phyloP scores from a whole-genome alignment of 2,888 invertebrate species.

The Andrena praecox region DNA sequence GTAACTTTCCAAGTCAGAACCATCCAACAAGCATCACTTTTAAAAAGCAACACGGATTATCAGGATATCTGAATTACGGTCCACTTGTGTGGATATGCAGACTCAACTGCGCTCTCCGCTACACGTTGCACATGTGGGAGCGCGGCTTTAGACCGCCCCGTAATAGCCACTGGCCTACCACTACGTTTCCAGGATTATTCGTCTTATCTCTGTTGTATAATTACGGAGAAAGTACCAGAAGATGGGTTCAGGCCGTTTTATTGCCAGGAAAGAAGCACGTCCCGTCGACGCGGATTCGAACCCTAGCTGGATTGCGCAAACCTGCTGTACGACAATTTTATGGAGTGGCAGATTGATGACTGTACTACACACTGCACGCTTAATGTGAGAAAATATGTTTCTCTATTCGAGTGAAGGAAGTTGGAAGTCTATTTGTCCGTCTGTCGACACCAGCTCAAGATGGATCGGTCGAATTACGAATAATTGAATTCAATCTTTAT shows the following conservation, averaged over 20 bases:
- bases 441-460: not conserved
- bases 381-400: slow-evolving; percentile 25
- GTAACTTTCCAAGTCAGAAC: no score
- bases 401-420: slow-evolving; percentile 9
- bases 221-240: slow-evolving; percentile 61
- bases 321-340: not conserved
- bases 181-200: slow-evolving; percentile 42
- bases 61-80: no score
- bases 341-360: slow-evolving; percentile 13
- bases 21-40: no score
- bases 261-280: slow-evolving; percentile 1
- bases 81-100: not conserved
- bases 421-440: slow-evolving; percentile 22
- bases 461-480: slow-evolving; percentile 6
- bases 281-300: not conserved
- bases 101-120: no score
- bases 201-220: slow-evolving; percentile 54
- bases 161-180: slow-evolving; percentile 41
- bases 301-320: slow-evolving; percentile 7
- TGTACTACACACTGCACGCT: slow-evolving; percentile 8
- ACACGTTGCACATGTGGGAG: not conserved
- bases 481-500: not conserved
- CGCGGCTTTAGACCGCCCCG: not conserved
- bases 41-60: no score
- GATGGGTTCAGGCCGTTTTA: not conserved